Percentiles rank a stretch among this genome's conserved stretches.
Evolutionary conservation across 2,113 vertebrate species (phyloP).

Genomic region (Myocastor coypus): DNA sequence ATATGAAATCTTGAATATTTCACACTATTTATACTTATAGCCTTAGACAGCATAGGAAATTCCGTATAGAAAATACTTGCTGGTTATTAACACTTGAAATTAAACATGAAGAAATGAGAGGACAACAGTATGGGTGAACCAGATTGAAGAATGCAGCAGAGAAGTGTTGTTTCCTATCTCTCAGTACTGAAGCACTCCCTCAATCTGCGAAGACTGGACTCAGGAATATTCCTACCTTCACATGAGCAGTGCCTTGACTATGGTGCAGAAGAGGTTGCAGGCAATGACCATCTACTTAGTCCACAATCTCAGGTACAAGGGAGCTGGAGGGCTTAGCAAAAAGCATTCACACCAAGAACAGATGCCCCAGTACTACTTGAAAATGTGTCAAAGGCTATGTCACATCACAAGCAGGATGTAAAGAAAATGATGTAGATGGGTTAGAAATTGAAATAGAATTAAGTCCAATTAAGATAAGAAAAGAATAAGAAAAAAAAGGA

Average conservation of each 20-base stretch:
- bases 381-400: background rate
- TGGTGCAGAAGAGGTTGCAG: background rate
- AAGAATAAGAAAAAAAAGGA: background rate
- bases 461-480: background rate
- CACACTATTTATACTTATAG: background rate
- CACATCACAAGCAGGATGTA: background rate
- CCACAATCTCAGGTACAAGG: background rate
- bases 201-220: background rate
- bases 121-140: background rate
- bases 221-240: background rate
- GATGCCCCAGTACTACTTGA: background rate
- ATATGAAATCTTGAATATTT: background rate
- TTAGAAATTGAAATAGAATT: background rate
- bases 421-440: background rate
- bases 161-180: background rate
- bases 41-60: background rate
- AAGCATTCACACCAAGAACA: background rate
- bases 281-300: too few species aligned
- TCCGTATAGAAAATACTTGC: background rate
- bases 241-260: background rate
- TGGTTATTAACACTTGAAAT: background rate
- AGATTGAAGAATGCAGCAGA: background rate
- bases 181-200: background rate
- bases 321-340: background rate
- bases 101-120: slow-evolving; percentile 9